Base-by-base conservation (phyloP, 2,888 invertebrate species). In the Macaria liturata region DNA sequence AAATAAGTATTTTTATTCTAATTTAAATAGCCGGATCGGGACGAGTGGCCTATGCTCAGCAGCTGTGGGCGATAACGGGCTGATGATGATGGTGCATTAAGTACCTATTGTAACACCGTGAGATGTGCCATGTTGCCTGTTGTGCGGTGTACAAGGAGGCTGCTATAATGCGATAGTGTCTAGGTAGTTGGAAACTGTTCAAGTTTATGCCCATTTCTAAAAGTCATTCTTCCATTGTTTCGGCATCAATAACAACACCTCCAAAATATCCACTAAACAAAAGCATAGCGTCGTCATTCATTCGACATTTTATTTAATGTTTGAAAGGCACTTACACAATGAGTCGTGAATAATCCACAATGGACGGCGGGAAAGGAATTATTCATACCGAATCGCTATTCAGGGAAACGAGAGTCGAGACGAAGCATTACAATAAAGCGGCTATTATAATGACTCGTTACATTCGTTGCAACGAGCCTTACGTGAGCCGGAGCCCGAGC, bases 261-360 rank as follows among this genome's bases (percentile, higher is more conserved):
- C 81, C 80, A 79, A 84, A 83, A 83, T 80, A 84, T 79, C 71
- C 72, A 71, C 71, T 71, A 75, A 80, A 85, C 86, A 86, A 86
- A 85, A 81, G 83, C 71, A 71, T 68, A 68, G 62, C 72, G 67
- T 66, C 72, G 76, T 77, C 80, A 84, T 84, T 83, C 83, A 81
- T 78, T 75, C 72, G 67, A 76, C 78, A 81, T 80, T 81, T 81
- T 82, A 84, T 86, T 83, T 76, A 78, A 78, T 72, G 80, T 82
- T 84, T 80, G 76, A 84, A 81, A 86, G 81, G 74, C 72, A 78
- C 80, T 77, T 73, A 80, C 78, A 86, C 87, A 86, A 87, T 84
- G 86, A 83, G 74, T 82, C 81, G 83, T 86, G 84, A 83, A 87
- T 82, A 83, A 84, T 83, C 80, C 75, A 82, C 84, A 81, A 83